Evolutionary conservation across 2,797 vertebrate species (phyloP), one percentile per base, ranked within the genome.

Genomic region (Adelosebastes latens): DNA sequence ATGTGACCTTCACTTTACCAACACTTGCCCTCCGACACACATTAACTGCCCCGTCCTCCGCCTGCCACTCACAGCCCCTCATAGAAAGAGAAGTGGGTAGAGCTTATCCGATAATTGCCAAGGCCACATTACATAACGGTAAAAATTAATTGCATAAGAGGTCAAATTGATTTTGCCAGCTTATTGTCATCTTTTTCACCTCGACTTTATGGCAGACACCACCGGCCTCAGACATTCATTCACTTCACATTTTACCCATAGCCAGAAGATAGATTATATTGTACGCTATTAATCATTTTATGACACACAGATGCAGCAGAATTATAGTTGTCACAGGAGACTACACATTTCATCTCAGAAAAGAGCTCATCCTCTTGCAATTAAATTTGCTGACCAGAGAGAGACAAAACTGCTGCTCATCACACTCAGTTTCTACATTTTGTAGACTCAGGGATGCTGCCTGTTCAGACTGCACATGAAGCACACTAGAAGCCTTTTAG

Each of bases 61-160:
- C 36, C 55, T 25, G 72, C 46, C 72, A 81, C 73, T 56, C 49
- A 36, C 76, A 77, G 24, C 25, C 31, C 29, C 65, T 46, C 6
- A 27, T 1, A 52, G 31, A 16, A 79, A 73, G 32, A 71, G 63
- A 67, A 70, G 52, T 16, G 65, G 62, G 11, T 34, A 18, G 42
- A 73, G n/a, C 67, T 63, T 22, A 6, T 63, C n/a, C 3, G 0
- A 61, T 85, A 80, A 86, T 72, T 70, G 75, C 55, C 56, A 72
- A 66, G 64, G 66, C 65, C 32, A 80, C 32, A 58, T 92, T 86
- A 82, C 52, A 69, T 75, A 87, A 89, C 34, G 61, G 64, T 75
- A 71, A 8, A 80, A 88, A 75, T 25, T 10, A 49, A 84, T 92
- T 83, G 85, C 32, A 62, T 66, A 83, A 91, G 83, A 70, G 80